Base-by-base conservation (phyloP, 53 echinoderm and acorn worm species). In the Temnopleurus reevesii region DNA sequence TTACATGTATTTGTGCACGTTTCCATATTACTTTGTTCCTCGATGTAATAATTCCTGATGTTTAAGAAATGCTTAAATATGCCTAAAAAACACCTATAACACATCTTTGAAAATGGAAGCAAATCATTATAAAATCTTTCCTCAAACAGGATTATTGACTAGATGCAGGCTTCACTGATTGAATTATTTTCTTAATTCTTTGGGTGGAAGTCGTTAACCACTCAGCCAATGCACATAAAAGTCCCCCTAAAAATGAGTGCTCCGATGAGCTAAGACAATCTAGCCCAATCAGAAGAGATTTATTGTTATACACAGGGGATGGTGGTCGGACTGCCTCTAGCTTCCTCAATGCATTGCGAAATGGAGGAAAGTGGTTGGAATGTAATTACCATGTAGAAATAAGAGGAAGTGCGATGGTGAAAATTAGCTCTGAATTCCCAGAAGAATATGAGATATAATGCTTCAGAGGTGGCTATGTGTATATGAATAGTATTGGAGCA, bases 161-260 rank as follows among this genome's bases (percentile, higher is more conserved):
- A 41, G 71, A 71, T 41, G 71, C 41, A 71, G 41, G 71, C n/a
- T 41, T 71, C 71, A 38, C 71, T 71, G 71, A 71, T 71, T 71
- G 41, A 71, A 71, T 71, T 71, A 71, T 36, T 71, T 71, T 36
- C 71, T 71, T 71, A 71, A 71, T 71, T 71, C 41, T 41, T 71
- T 2, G 41, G 71, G 41, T 71, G 41, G 71, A 6, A n/a, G 71
- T 71, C 71, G 36, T 23, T 5, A 33, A 41, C 36, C 41, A 41
- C 21, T 38, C 71, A 71, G 71, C 71, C 43, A 71, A 6, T 7
- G 41, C 71, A 41, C 23, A 43, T 71, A 41, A 43, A 43, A 43
- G 41, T 71, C 71, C 41, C 41, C 36, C 36, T 21, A 71, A 43
- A 43, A 71, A 71, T 41, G 36, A 71, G n/a, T 4, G 71, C 41